These are phyloP conservation scores for Palythoa heliodiscus DNA, from an alignment of 92 coral and sea anemone genomes.

Conservation along the genomic window DNA sequence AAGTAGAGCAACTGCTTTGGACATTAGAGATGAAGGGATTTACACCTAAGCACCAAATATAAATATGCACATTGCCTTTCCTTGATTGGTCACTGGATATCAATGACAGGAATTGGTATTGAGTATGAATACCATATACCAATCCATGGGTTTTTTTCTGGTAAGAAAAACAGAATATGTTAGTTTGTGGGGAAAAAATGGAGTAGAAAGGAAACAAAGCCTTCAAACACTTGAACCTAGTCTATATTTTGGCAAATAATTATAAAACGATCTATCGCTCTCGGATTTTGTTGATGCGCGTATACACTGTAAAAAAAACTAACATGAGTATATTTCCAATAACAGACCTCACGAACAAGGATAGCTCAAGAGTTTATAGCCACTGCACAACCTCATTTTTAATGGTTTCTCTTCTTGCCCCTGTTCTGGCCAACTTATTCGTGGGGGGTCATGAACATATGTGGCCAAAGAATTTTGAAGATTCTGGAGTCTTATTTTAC, in stretches of 20 bases:
- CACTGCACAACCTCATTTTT: too few relatives aligned
- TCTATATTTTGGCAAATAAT: too few relatives aligned
- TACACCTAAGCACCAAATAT: neutral
- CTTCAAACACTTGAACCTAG: neutral
- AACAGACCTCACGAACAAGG: too few relatives aligned
- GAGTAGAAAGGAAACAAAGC: neutral
- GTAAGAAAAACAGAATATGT: neutral
- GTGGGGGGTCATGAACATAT: too few relatives aligned
- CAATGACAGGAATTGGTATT: neutral
- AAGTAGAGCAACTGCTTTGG: conserved; percentile 86
- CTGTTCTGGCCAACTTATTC: neutral
- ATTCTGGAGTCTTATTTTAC: too few relatives aligned
- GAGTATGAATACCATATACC: neutral
- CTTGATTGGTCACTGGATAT: conserved; percentile 3
- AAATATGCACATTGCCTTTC: conserved; percentile 21
- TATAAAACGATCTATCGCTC: too few relatives aligned
- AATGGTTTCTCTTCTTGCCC: neutral
- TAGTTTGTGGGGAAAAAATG: neutral
- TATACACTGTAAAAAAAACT: too few relatives aligned
- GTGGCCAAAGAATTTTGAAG: too few relatives aligned
- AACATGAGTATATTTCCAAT: too few relatives aligned
- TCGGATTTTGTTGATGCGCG: too few relatives aligned
- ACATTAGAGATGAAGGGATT: conserved; percentile 75
- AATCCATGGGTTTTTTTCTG: neutral
- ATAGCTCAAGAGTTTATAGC: too few relatives aligned